A percentile compares a stretch with the other conserved stretches of the same genome.
Evolutionary conservation across 2,888 invertebrate species (phyloP).

Genomic region (Stegana nigrithorax): DNA sequence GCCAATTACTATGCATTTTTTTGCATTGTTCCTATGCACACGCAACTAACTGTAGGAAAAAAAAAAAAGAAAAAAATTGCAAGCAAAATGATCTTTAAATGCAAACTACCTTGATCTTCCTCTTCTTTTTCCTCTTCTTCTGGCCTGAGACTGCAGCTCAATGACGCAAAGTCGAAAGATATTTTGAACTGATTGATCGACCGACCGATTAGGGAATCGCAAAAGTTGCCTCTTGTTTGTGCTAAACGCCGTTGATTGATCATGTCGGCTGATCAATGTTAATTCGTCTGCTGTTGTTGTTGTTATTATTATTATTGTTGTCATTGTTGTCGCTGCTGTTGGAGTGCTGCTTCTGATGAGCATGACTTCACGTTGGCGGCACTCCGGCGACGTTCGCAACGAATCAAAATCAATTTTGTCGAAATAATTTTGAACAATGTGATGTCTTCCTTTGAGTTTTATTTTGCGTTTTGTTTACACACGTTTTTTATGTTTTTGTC

Average conservation of each 20-base stretch:
- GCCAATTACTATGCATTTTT: not conserved
- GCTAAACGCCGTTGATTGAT: constrained; percentile 4
- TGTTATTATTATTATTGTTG: no score
- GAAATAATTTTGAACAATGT: constrained; percentile 51
- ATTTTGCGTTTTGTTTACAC: constrained; percentile 24
- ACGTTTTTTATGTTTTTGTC: not conserved
- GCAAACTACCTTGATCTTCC: no score
- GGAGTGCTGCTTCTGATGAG: no score
- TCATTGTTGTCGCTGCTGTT: no score
- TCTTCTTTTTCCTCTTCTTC: not conserved
- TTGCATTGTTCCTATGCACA: no score
- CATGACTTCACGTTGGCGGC: constrained; percentile 6
- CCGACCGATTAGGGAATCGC: not conserved
- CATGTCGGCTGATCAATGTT: not conserved
- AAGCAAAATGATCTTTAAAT: no score
- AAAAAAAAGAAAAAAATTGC: no score
- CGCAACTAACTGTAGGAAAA: no score
- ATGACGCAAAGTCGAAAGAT: no score
- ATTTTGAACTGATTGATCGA: not conserved
- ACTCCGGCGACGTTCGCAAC: not conserved
- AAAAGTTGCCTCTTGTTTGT: not conserved
- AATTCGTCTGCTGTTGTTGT: no score
- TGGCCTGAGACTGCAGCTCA: not conserved
- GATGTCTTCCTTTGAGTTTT: constrained; percentile 61
- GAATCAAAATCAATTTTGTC: constrained; percentile 37